Evolutionary conservation across 2,797 vertebrate genomes (phyloP).

Genomic region (Chelonia mydas): DNA sequence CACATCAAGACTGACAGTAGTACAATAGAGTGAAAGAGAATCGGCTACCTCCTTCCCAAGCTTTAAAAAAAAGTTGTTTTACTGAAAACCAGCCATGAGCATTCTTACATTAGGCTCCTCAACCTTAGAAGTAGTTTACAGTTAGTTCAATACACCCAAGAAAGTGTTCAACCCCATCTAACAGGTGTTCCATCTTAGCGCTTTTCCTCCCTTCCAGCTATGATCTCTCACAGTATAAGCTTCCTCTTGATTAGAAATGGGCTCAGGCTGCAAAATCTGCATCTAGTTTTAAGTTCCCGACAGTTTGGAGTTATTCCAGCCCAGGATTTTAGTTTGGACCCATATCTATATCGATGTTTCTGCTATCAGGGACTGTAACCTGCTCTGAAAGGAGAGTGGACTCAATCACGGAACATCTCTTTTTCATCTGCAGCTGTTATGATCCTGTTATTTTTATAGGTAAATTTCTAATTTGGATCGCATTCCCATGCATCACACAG

Average conservation of each 20-base stretch:
- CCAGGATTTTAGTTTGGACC: neutral
- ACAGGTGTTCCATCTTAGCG: neutral
- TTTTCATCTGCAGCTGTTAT: neutral
- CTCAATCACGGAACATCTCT: neutral
- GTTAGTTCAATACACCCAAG: neutral
- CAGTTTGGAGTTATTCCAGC: neutral
- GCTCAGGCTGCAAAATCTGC: neutral
- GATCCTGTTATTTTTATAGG: neutral
- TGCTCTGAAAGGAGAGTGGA: neutral
- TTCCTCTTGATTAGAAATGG: neutral
- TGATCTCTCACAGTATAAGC: rapidly evolving
- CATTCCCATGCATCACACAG: neutral
- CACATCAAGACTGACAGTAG: neutral
- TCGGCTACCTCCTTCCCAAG: neutral
- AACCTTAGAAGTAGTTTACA: neutral
- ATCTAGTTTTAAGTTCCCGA: neutral
- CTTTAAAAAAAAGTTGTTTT: neutral
- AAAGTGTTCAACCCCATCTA: rapidly evolving
- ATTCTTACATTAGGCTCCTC: neutral
- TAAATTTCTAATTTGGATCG: neutral
- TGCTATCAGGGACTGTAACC: neutral
- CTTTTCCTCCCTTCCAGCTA: neutral
- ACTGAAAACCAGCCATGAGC: neutral
- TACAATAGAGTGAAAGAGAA: neutral
- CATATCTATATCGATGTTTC: neutral